A percentile compares a stretch with the other conserved stretches of the same genome.
These are phyloP conservation scores for Parnassius glacialis DNA, from an alignment of 2,888 invertebrate species.

Conservation along the genomic window DNA sequence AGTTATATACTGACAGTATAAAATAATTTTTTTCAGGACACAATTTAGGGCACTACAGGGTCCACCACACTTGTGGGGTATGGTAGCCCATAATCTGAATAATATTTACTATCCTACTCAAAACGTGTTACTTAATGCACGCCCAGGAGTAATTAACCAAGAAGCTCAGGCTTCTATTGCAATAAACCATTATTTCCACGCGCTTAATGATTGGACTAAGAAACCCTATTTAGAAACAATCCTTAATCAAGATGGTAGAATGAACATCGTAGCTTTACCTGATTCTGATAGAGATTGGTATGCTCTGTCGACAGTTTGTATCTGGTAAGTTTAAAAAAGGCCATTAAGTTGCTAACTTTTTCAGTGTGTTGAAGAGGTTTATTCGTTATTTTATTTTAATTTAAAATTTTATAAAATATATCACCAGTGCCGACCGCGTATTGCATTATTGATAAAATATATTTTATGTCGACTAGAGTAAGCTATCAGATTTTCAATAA, in stretches of 20 bases:
- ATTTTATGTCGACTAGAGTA: no score
- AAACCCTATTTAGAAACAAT: conserved; percentile 53
- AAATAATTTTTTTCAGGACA: conserved; percentile 38
- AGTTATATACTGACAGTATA: no score
- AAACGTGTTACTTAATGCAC: conserved; percentile 50
- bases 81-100: conserved; percentile 61
- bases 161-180: conserved; percentile 52
- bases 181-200: conserved; percentile 50
- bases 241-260: conserved; percentile 49
- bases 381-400: no score
- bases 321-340: conserved; percentile 56
- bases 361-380: no score
- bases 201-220: conserved; percentile 58
- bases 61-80: conserved; percentile 58
- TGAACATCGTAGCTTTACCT: conserved; percentile 60
- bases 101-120: conserved; percentile 48
- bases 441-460: no score
- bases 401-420: no score
- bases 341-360: no score
- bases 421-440: no score
- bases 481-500: no score
- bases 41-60: conserved; percentile 50
- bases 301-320: conserved; percentile 59
- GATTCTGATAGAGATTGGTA: conserved; percentile 61
- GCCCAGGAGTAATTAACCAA: conserved; percentile 46